Evolutionary conservation across 2,797 vertebrate species (phyloP).

Genomic region (Paramormyrops hopkinsi): DNA sequence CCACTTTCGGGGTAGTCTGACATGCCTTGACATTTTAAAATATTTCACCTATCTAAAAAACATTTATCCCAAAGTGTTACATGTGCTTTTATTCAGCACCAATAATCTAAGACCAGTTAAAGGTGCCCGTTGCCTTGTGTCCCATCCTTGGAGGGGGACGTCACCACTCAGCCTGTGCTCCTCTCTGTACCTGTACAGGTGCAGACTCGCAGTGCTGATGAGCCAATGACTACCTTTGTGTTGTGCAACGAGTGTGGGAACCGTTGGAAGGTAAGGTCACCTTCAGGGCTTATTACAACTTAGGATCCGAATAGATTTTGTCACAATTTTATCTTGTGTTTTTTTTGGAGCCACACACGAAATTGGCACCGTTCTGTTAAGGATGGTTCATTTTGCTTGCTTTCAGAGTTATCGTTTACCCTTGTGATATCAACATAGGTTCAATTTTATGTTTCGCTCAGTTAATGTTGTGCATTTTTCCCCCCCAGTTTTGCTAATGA

Average conservation of each 20-base stretch:
- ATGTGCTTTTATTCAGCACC: too few species aligned
- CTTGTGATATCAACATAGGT: not conserved
- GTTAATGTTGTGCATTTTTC: conserved; percentile 16
- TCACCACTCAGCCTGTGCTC: not conserved
- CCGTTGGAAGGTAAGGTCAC: conserved; percentile 87
- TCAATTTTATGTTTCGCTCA: not conserved
- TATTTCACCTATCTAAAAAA: too few species aligned
- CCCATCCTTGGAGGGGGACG: not conserved
- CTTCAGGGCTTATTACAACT: not conserved
- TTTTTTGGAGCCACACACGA: not conserved
- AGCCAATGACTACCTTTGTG: conserved; percentile 97
- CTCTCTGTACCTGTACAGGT: conserved; percentile 63
- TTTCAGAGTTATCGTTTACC: not conserved
- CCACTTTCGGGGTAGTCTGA: too few species aligned
- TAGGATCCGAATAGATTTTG: not conserved
- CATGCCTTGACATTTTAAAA: too few species aligned
- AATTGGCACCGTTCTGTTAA: not conserved
- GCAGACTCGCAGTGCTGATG: conserved; percentile 93
- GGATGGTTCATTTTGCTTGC: too few species aligned
- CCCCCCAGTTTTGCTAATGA: conserved; percentile 69
- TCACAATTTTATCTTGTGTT: not conserved
- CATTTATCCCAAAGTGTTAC: too few species aligned
- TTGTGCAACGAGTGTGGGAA: conserved; percentile 96
- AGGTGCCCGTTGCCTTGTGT: not conserved
- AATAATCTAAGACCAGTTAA: not conserved